phyloP scores from a whole-genome alignment of 2,113 vertebrate genomes.

The Cyanoderma ruficeps region DNA sequence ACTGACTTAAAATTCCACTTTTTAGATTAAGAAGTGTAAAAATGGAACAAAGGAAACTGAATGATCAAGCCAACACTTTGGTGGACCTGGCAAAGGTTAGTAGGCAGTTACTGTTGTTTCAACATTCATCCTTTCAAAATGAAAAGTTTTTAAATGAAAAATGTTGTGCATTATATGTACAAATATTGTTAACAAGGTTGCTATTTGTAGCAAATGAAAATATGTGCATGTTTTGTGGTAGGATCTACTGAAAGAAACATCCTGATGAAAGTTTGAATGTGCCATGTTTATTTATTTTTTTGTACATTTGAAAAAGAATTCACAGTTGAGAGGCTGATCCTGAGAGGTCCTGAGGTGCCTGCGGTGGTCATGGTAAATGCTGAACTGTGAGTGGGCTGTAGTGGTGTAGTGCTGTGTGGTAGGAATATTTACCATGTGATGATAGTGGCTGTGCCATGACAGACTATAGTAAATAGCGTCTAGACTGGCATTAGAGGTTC shows the following conservation, averaged over 20 bases:
- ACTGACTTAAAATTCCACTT: conserved; percentile 83
- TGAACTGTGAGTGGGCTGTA: neutral
- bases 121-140: neutral
- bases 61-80: conserved; percentile 99
- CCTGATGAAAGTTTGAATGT: neutral
- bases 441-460: neutral
- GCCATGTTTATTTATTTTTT: neutral
- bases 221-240: neutral
- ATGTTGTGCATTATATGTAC: neutral
- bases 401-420: neutral
- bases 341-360: neutral
- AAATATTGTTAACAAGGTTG: neutral
- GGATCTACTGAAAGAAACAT: neutral
- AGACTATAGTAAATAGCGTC: neutral
- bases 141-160: neutral
- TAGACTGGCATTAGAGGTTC: neutral
- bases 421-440: neutral
- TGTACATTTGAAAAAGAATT: neutral
- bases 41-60: conserved; percentile 99
- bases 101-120: neutral
- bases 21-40: conserved; percentile 99
- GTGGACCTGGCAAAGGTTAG: conserved; percentile 99
- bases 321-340: neutral
- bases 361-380: neutral
- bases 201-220: neutral